Percentiles rank a stretch among this genome's conserved stretches.
These are phyloP conservation scores for Serinus canaria DNA, from an alignment of 2,113 vertebrate genomes.

Conservation along the genomic window DNA sequence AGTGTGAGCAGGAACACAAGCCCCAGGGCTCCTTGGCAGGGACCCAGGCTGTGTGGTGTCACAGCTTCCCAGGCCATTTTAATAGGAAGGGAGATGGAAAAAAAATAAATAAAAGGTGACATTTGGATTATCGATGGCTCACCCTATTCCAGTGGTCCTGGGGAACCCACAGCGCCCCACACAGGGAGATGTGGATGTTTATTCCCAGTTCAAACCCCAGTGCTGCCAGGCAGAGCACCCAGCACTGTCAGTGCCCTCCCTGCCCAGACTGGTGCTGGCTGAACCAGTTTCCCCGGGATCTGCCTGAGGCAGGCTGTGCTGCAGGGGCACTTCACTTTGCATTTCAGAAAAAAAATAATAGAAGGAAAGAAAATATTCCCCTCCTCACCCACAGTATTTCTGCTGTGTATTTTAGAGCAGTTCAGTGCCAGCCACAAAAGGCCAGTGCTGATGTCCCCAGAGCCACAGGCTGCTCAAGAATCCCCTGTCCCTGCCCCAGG, in stretches of 20 bases:
- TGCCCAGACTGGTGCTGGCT: not conserved
- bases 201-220: not conserved
- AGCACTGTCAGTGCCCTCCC: not conserved
- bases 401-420: not conserved
- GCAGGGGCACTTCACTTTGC: not conserved
- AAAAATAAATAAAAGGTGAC: not conserved
- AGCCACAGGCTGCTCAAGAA: not conserved
- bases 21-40: not conserved
- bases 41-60: not conserved
- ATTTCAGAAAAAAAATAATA: not conserved
- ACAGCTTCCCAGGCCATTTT: not conserved
- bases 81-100: not conserved
- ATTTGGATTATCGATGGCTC: not conserved
- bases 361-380: not conserved
- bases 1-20: not conserved
- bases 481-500: not conserved
- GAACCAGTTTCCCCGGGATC: not conserved
- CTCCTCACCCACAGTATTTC: not conserved
- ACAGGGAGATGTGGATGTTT: accelerated
- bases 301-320: accelerated
- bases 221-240: not conserved
- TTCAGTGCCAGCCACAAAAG: not conserved
- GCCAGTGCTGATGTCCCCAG: not conserved
- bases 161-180: not conserved
- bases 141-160: accelerated